A percentile compares a stretch with the other conserved stretches of the same genome.
Conservation (phyloP, 1,140 invertebrate species). For the Lordiphosa mommai region DNA sequence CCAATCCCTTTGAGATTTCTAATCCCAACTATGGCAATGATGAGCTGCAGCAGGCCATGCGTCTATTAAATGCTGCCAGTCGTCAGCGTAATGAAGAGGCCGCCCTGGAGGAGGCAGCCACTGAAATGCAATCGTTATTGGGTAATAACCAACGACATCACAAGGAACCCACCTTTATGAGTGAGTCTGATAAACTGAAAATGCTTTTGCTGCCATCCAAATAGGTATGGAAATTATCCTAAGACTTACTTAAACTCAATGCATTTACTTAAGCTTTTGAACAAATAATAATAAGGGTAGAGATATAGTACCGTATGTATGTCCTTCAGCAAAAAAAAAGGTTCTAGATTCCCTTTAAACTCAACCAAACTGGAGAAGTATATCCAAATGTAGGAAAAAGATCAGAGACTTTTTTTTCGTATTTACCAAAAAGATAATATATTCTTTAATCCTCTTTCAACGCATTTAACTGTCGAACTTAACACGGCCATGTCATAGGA, state of each 20-base stretch:
- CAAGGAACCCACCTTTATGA: conserved; percentile 65
- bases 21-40: conserved; percentile 80
- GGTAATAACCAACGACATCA: conserved; percentile 44
- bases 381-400: too few relatives aligned
- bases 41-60: conserved; percentile 68
- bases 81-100: conserved; percentile 46
- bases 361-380: too few relatives aligned
- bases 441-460: too few relatives aligned
- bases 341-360: too few relatives aligned
- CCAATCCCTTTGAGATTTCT: conserved; percentile 83
- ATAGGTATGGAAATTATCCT: conserved; percentile 28
- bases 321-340: neutral
- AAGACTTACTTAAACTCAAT: conserved; percentile 15
- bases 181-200: conserved; percentile 79
- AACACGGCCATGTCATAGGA: too few relatives aligned
- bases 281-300: neutral
- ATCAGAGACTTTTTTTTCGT: too few relatives aligned
- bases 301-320: conserved; percentile 1
- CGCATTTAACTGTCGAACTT: too few relatives aligned
- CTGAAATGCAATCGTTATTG: conserved; percentile 61
- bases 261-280: conserved; percentile 63
- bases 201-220: conserved; percentile 79
- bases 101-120: conserved; percentile 39
- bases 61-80: conserved; percentile 65
- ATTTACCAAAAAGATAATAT: too few relatives aligned